Evolutionary conservation across 2,797 vertebrate genomes (phyloP).

Genomic region (Cercopithecus hamlyni): DNA sequence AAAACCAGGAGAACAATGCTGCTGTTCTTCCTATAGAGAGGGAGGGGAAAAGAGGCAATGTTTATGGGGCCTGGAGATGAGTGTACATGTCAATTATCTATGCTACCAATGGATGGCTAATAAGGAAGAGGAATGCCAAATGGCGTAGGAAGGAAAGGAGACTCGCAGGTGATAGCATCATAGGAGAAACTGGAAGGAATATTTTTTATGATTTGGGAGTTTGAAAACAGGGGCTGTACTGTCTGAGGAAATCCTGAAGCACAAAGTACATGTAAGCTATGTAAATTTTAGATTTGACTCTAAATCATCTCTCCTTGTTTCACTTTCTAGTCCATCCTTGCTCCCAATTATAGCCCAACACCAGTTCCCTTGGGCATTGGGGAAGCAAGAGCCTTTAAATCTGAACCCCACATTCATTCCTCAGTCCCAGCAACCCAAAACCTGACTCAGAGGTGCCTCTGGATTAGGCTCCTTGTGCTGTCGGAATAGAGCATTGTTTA

Average conservation of each 20-base stretch:
- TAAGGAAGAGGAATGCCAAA: not conserved
- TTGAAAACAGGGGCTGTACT: not conserved
- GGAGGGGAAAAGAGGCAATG: not conserved
- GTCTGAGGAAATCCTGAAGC: not conserved
- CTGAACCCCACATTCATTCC: not conserved
- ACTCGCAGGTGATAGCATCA: not conserved
- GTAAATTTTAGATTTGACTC: not conserved
- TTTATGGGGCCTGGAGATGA: not conserved
- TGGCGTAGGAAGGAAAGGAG: not conserved
- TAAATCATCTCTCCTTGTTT: not conserved
- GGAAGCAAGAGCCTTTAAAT: not conserved
- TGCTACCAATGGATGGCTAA: not conserved
- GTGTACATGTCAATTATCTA: not conserved
- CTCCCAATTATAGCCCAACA: not conserved
- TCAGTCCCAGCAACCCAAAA: not conserved
- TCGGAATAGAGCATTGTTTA: not conserved
- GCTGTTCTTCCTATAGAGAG: not conserved
- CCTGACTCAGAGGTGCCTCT: not conserved
- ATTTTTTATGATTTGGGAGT: not conserved
- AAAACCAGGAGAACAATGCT: not conserved
- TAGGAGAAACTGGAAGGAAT: not conserved
- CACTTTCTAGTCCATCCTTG: not conserved
- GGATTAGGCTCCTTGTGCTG: not conserved
- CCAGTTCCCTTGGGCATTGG: not conserved
- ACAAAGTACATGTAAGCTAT: not conserved